phyloP scores from a whole-genome alignment of 2,888 invertebrate species.

The Drosophila kuntzei region DNA sequence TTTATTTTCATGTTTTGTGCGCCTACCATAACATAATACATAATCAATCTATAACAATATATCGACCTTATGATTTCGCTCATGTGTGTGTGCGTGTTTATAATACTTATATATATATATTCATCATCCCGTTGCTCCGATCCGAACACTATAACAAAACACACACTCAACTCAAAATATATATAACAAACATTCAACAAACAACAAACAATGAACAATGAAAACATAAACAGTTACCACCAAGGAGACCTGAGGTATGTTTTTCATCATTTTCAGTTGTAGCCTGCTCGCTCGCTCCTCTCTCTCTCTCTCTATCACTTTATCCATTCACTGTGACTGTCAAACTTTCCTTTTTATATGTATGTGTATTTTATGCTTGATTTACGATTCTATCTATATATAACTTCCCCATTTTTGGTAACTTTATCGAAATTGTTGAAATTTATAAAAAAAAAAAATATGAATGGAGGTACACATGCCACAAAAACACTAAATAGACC shows the following conservation, averaged over 20 bases:
- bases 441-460: slow-evolving; percentile 3
- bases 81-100: slow-evolving; percentile 42
- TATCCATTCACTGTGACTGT: slow-evolving; percentile 20
- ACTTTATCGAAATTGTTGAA: slow-evolving; percentile 58
- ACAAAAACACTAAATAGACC: slow-evolving; percentile 30
- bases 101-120: slow-evolving; percentile 38
- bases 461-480: slow-evolving; percentile 66
- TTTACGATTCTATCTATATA: slow-evolving; percentile 53
- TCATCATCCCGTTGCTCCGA: slow-evolving; percentile 67
- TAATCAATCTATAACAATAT: slow-evolving; percentile 35
- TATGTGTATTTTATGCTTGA: slow-evolving; percentile 62
- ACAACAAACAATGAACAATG: slow-evolving; percentile 42
- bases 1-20: slow-evolving; percentile 75
- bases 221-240: slow-evolving; percentile 89
- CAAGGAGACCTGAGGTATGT: slow-evolving; percentile 96
- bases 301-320: slow-evolving; percentile 22
- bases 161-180: slow-evolving; percentile 27
- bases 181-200: slow-evolving; percentile 35
- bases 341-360: slow-evolving; percentile 12
- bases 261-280: slow-evolving; percentile 64
- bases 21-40: slow-evolving; percentile 63
- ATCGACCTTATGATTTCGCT: slow-evolving; percentile 65
- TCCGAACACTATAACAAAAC: slow-evolving; percentile 40
- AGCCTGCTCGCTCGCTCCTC: slow-evolving; percentile 68
- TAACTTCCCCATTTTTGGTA: slow-evolving; percentile 43